Percentiles rank a stretch among this genome's conserved stretches.
Evolutionary conservation across 2,113 vertebrate genomes (phyloP).

Genomic region (Brachypteracias leptosomus): DNA sequence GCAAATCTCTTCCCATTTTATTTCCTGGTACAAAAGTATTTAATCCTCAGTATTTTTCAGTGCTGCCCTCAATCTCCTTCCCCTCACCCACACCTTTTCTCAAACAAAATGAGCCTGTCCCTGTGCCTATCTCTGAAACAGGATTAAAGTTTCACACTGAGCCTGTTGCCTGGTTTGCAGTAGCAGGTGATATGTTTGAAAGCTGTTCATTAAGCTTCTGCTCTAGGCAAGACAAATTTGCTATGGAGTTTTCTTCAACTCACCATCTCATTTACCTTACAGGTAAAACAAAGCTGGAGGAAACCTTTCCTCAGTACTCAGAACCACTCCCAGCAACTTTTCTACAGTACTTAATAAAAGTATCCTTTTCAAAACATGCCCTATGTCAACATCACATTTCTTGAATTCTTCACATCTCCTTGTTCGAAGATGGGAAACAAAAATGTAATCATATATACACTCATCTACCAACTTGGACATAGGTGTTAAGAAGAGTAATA

Average conservation of each 20-base stretch:
- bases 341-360: neutral
- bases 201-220: neutral
- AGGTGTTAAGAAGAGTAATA: neutral
- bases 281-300: neutral
- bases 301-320: neutral
- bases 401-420: neutral
- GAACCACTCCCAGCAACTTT: neutral
- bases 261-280: neutral
- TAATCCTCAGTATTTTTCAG: neutral
- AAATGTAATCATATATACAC: neutral
- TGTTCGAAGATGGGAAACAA: neutral
- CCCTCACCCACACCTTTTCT: neutral
- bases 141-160: conserved; percentile 14
- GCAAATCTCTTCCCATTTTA: neutral
- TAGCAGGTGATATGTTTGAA: neutral
- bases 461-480: neutral
- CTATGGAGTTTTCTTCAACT: neutral
- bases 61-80: neutral
- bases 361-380: neutral
- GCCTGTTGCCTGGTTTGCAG: neutral
- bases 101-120: conserved; percentile 9
- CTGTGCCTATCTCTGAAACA: neutral
- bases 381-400: neutral
- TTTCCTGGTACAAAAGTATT: neutral
- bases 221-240: neutral